Evolutionary conservation across 2,797 vertebrate species (phyloP).

Genomic region (Euthynnus affinis): DNA sequence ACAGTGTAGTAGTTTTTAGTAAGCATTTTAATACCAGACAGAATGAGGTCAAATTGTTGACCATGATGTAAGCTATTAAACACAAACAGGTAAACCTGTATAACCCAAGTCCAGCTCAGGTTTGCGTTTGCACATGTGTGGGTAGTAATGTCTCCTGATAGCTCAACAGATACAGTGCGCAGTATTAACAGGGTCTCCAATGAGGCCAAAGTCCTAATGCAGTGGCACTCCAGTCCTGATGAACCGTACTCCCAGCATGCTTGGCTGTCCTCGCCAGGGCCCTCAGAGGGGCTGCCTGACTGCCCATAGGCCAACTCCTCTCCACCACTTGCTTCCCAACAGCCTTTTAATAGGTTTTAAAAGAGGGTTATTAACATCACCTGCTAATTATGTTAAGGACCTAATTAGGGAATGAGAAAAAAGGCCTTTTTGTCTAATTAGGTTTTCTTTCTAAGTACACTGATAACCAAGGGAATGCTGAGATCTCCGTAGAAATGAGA

Average conservation of each 20-base stretch:
- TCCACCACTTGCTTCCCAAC: constrained; percentile 86
- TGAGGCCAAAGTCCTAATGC: constrained; percentile 77
- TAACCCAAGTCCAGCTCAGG: background rate
- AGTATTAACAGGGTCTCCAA: constrained; percentile 66
- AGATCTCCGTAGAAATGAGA: constrained; percentile 89
- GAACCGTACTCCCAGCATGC: constrained; percentile 81
- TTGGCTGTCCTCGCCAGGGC: constrained; percentile 65
- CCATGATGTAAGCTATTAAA: background rate
- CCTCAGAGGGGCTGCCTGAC: constrained; percentile 73
- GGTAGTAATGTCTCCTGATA: constrained; percentile 42
- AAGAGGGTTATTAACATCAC: constrained; percentile 99
- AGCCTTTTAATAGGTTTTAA: constrained; percentile 91
- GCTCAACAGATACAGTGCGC: constrained; percentile 28
- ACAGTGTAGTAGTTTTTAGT: background rate
- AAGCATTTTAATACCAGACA: no score
- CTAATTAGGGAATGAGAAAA: constrained; percentile 93
- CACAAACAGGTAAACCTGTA: background rate
- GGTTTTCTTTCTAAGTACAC: constrained; percentile 89
- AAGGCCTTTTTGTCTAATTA: constrained; percentile 88
- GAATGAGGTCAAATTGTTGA: background rate
- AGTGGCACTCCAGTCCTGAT: constrained; percentile 80
- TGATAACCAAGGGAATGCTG: constrained; percentile 89
- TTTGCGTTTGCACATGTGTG: background rate
- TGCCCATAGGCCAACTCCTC: constrained; percentile 83
- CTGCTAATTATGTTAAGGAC: constrained; percentile 98